Evolutionary conservation across 1,140 invertebrate genomes (phyloP).

Genomic region (Caenorhabditis tropicalis): DNA sequence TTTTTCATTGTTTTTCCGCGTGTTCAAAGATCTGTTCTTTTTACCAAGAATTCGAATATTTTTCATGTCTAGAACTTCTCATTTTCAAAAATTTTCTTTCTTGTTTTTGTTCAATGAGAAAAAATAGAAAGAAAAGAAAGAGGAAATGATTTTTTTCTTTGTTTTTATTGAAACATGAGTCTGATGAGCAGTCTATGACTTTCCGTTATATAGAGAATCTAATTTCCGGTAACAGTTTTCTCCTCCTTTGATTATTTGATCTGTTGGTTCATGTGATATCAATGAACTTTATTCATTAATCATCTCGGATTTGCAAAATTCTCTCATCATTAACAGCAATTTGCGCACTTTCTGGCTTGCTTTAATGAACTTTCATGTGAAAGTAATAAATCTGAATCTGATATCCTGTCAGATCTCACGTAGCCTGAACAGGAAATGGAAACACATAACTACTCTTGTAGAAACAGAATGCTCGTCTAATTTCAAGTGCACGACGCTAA

Average conservation of each 20-base stretch:
- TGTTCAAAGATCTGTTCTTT: neutral
- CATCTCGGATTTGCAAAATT: neutral
- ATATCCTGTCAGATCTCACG: neutral
- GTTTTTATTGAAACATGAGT: neutral
- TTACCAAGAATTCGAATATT: neutral
- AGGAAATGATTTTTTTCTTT: neutral
- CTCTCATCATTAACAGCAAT: neutral
- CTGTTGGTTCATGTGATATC: neutral
- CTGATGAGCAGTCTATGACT: too few relatives aligned
- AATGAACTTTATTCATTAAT: neutral
- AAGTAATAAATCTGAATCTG: neutral
- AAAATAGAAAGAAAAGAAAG: too few relatives aligned
- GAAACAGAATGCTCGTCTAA: too few relatives aligned
- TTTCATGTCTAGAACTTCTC: neutral
- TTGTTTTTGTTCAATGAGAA: neutral
- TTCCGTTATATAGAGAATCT: too few relatives aligned
- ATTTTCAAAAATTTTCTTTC: neutral
- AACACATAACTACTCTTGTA: too few relatives aligned
- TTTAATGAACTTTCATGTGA: neutral
- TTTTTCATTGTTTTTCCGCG: neutral
- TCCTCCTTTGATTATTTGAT: neutral
- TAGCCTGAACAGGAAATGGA: neutral
- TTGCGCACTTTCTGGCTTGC: neutral
- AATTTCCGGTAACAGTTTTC: too few relatives aligned
- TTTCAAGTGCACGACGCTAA: conserved; percentile 8